These are phyloP conservation scores for Bucco capensis DNA, from an alignment of 2,113 vertebrate species.

Conservation along the genomic window DNA sequence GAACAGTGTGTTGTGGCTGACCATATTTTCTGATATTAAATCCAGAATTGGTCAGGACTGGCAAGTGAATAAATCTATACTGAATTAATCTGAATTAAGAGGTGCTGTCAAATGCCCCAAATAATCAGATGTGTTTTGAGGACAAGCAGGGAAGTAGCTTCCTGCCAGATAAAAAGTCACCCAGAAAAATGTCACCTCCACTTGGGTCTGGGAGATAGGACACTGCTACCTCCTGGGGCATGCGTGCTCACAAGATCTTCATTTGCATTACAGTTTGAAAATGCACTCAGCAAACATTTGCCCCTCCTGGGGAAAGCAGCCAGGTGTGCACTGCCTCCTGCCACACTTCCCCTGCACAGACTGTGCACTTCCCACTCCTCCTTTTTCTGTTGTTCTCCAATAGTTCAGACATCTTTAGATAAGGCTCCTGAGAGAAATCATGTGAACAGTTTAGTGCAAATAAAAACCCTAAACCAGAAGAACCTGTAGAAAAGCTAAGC, in stretches of 20 bases:
- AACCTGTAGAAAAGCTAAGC: not conserved
- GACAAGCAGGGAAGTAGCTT: not conserved
- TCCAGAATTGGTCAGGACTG: not conserved
- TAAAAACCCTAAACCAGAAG: not conserved
- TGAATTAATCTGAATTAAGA: not conserved
- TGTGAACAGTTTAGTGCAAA: not conserved
- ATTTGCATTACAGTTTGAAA: not conserved
- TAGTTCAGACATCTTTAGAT: not conserved
- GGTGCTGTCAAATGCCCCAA: not conserved
- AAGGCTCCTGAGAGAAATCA: not conserved
- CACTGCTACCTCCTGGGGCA: not conserved
- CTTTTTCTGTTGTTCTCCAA: not conserved
- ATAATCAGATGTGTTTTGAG: not conserved
- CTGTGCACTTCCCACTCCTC: accelerated
- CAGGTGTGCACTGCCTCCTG: not conserved
- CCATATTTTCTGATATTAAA: not conserved
- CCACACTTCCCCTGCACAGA: not conserved
- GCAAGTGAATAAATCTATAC: not conserved
- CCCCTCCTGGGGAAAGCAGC: not conserved
- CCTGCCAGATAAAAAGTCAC: not conserved
- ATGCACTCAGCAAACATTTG: not conserved
- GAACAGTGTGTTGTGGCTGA: not conserved
- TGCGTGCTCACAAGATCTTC: not conserved
- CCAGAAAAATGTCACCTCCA: not conserved
- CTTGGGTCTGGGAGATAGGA: not conserved